Evolutionary conservation across 2,888 invertebrate species (phyloP).

Genomic region (Heliconius charithonia): DNA sequence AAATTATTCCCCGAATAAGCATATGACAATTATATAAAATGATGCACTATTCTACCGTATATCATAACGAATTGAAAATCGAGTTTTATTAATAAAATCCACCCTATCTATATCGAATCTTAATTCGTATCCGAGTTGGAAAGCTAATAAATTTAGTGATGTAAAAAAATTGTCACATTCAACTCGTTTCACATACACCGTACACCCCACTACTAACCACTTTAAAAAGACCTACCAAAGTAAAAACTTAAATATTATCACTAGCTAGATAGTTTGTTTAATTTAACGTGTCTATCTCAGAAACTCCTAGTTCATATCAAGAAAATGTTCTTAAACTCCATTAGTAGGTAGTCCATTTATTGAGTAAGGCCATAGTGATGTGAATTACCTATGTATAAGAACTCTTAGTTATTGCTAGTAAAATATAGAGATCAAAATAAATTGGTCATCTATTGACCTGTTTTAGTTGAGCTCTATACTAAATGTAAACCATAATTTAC

Average conservation of each 20-base stretch:
- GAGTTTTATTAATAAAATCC: conserved; percentile 19
- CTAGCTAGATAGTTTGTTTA: not conserved
- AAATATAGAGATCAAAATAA: conserved; percentile 18
- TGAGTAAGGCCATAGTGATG: not conserved
- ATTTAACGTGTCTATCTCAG: not conserved
- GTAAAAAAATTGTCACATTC: conserved; percentile 42
- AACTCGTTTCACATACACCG: conserved; percentile 39
- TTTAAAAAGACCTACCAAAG: not conserved
- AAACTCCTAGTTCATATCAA: not conserved
- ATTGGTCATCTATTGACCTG: conserved; percentile 5
- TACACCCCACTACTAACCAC: conserved; percentile 32
- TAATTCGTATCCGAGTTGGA: conserved; percentile 10
- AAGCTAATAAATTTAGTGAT: conserved; percentile 35
- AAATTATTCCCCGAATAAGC: too few species aligned
- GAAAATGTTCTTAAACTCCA: too few species aligned
- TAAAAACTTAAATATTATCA: not conserved
- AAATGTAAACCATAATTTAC: conserved; percentile 18
- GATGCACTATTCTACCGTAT: too few species aligned
- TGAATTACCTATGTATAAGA: not conserved
- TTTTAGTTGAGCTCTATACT: not conserved
- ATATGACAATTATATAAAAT: too few species aligned
- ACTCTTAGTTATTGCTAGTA: not conserved
- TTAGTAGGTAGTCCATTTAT: not conserved
- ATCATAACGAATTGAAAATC: conserved; percentile 14
- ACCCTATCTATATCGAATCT: conserved; percentile 26